Evolutionary conservation across 2,113 vertebrate genomes (phyloP), one percentile per base, ranked within the genome.

Genomic region (Xenotilapia flavipinnis): DNA sequence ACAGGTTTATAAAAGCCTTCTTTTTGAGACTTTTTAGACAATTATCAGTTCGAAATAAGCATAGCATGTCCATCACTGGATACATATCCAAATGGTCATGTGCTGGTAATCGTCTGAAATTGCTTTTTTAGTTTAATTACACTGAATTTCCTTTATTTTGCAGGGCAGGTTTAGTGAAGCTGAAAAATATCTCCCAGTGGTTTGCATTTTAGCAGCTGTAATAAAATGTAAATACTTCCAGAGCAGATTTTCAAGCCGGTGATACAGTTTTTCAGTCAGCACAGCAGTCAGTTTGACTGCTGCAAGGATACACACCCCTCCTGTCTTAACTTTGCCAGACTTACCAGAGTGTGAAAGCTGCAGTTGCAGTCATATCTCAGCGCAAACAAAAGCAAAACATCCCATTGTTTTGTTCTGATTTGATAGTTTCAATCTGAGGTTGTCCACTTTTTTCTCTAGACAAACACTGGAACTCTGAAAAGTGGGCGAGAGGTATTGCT

Each of bases 391-490:
- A 77, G 26, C 73, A 77, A 31, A 77, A 33, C 45, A 49, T 51
- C 33, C 45, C 28, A n/a, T 51, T 77, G 45, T 77, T 77, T 77
- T 77, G 73, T 51, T 77, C 73, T 51, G 73, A 31, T 31, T n/a
- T 51, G 45, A 77, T 33, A 77, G 26, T 9, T 77, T 77, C 45
- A 77, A 31, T 77, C 26, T 51, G 45, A 51, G 73, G 73, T 51
- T n/a, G 73, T 51, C 45, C 45, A 77, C 45, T 3, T 77, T 81
- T 70, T 75, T 28, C 17, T 38, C 19, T 36, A 40, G 58, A 70
- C 68, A 82, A 88, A 75, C 53, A 81, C 31, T 79, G 17, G 62
- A 80, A 81, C 23, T 89, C 83, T 73, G n/a, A 85, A 91, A 85
- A 56, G 56, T 21, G n/a, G 47, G 49, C 2, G 4, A 68, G 21